phyloP scores from a whole-genome alignment of 1,140 invertebrate genomes.

The Doryteuthis pealeii region DNA sequence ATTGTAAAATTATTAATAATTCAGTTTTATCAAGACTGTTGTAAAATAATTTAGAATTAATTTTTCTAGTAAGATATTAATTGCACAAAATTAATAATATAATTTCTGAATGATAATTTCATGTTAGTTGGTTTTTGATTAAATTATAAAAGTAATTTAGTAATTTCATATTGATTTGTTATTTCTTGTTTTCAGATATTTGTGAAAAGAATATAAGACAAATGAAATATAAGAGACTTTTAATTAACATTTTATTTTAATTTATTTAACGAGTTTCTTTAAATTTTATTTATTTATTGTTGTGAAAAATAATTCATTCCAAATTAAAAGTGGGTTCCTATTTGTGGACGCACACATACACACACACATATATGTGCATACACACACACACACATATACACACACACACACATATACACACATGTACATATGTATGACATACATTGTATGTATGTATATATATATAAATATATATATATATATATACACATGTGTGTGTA shows the following conservation, averaged over 20 bases:
- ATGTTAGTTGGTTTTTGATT: too few species aligned
- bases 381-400: slow-evolving; percentile 3
- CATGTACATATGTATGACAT: slow-evolving; percentile 16
- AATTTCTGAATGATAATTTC: too few species aligned
- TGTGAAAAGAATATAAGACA: neutral
- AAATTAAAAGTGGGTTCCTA: slow-evolving; percentile 10
- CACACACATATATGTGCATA: neutral
- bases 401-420: slow-evolving; percentile 9
- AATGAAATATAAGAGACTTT: neutral
- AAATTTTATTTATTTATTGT: neutral
- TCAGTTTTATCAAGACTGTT: too few species aligned
- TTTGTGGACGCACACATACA: neutral
- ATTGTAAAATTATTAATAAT: too few species aligned
- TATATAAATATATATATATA: slow-evolving; percentile 18
- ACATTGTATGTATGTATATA: slow-evolving; percentile 8
- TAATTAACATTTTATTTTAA: neutral
- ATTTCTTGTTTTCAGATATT: neutral
- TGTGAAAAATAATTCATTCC: too few species aligned
- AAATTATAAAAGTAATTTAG: too few species aligned
- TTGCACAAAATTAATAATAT: too few species aligned
- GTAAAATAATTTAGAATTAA: too few species aligned
- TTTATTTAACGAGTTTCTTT: neutral
- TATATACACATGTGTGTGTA: neutral
- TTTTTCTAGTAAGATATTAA: too few species aligned
- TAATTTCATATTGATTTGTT: neutral